These are phyloP conservation scores for Drosophila sulfurigaster DNA, from an alignment of 1,140 invertebrate species.

Conservation along the genomic window DNA sequence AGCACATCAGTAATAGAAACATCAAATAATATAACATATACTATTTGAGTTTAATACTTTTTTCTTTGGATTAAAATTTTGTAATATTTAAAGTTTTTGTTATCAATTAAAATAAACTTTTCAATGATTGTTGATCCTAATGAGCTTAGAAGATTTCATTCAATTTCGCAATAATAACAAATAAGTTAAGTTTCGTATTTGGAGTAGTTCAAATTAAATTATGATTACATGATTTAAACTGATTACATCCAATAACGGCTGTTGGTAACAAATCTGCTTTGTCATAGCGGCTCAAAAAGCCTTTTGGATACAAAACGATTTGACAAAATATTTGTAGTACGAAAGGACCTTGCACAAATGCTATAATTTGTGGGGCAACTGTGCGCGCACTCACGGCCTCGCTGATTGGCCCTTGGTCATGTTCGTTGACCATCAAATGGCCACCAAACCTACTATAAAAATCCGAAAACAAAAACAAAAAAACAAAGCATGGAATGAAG, in stretches of 20 bases:
- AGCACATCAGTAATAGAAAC: too few relatives aligned
- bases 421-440: constrained; percentile 72
- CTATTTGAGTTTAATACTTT: too few relatives aligned
- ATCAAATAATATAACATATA: too few relatives aligned
- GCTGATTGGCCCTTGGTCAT: constrained; percentile 71
- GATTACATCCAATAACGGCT: neutral
- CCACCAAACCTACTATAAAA: constrained; percentile 21
- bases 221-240: neutral
- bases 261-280: neutral
- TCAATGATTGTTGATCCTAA: too few relatives aligned
- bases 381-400: constrained; percentile 28
- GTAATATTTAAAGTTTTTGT: too few relatives aligned
- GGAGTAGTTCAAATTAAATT: neutral
- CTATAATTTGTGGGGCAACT: constrained; percentile 64
- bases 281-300: constrained; percentile 8
- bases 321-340: constrained; percentile 33
- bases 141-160: neutral
- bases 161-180: neutral
- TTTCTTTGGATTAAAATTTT: too few relatives aligned
- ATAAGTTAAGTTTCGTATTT: neutral
- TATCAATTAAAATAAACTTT: too few relatives aligned
- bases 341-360: constrained; percentile 59
- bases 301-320: constrained; percentile 31
- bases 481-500: constrained; percentile 19
- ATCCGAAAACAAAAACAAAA: constrained; percentile 41